Base-by-base conservation (phyloP, 2,113 vertebrate genomes). In the Brachyistius frenatus region DNA sequence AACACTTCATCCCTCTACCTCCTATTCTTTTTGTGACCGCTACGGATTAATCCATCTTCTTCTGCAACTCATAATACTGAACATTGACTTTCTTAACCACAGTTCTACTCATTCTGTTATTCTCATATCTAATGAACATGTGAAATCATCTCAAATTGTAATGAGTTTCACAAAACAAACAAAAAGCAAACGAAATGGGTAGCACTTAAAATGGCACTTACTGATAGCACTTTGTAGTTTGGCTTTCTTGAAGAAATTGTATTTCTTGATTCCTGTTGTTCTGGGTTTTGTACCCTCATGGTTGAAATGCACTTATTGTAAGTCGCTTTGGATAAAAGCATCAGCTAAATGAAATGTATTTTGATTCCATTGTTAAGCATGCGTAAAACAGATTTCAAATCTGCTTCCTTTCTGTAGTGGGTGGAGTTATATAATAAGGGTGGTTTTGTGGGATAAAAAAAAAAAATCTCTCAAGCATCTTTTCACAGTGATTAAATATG, bases 381-480 rank as follows among this genome's bases (percentile, higher is more conserved):
- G 8, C 30, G 11, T 31, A 44, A 55, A 47, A 39, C 47, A 46
- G 8, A 68, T 47, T 53, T 61, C 32, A 55, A 39, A 49, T 13
- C 9, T 8, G 14, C 57, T 82, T 61, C 49, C 5, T 66, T 37
- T 75, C 47, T 61, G 33, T 6, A 63, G 30, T 58, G 36, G 58
- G 33, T 14, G 23, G 49, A 58, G 75, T 49, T 56, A 64, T n/a
- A 69, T 54, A 81, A 56, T 57, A 81, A 49, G 44, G 36, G 53
- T 77, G 76, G 76, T 72, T 69, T 56, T 77, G 68, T 46, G 50
- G 62, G 36, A 52, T 55, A 63, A 63, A 30, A 67, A 82, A 30
- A 67, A 82, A 23, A 23, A 89, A 84, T 62, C 62, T 73, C 58
- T 70, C 62, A 66, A 77, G 46, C 32, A 46, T 71, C 57, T 84